These are phyloP conservation scores for Heliornis fulica DNA, from an alignment of 2,113 vertebrate genomes.

Conservation along the genomic window DNA sequence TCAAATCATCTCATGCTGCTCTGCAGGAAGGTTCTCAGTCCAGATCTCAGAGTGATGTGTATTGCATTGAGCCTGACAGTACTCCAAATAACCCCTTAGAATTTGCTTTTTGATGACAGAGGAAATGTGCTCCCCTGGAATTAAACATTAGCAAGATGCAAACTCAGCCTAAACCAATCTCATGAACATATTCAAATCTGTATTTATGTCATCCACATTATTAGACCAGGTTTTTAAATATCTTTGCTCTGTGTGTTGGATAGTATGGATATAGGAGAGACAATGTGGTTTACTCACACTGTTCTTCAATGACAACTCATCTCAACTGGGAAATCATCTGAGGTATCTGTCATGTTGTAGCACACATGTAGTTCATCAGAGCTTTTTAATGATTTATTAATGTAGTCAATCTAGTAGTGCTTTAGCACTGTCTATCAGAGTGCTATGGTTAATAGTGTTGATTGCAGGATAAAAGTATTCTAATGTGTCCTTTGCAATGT, in stretches of 20 bases:
- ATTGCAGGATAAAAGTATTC: background rate
- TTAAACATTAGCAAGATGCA: background rate
- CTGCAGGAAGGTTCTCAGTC: background rate
- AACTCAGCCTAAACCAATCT: background rate
- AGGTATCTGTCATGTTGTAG: background rate
- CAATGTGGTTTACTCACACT: background rate
- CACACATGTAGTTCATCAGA: background rate
- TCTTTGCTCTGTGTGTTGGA: background rate
- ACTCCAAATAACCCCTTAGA: background rate
- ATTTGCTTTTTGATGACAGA: background rate
- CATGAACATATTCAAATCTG: background rate
- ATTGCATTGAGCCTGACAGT: background rate
- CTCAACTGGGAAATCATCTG: background rate
- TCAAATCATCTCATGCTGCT: background rate
- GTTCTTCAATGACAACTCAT: background rate
- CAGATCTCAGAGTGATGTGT: background rate
- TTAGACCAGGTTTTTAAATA: background rate
- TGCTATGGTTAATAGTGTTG: background rate
- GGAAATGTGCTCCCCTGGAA: background rate
- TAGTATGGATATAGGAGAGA: background rate
- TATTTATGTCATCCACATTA: background rate
- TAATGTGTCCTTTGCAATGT: background rate
- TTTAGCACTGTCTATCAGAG: background rate
- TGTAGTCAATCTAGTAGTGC: background rate
- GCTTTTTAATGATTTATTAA: constrained; percentile 33